Evolutionary conservation across 2,888 invertebrate species (phyloP), one percentile per base, ranked within the genome.

Genomic region (Muschampia plurimacula): DNA sequence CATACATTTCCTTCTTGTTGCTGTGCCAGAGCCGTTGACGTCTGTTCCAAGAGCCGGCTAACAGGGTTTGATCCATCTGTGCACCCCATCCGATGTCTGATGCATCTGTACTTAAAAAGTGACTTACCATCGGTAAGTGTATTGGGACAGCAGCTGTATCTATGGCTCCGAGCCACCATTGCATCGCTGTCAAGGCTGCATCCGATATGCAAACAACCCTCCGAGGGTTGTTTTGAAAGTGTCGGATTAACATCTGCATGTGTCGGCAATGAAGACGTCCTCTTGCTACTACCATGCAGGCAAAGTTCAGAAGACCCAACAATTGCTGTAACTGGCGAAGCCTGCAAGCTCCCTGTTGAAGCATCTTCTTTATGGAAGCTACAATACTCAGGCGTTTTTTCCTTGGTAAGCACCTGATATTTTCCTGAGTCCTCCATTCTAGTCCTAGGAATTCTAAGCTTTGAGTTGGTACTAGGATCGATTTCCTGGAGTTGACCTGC

Each of bases 21-120:
- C 60, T 46, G 62, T 74, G 76, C 69, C 72, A 74, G 5, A 3
- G 8, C 22, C 46, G 65, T 49, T 72, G 72, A 7, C 6, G 5
- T 10, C 7, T 6, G 22, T 41, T 36, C 66, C 66, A 71, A 4
- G 44, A 52, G 13, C 36, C 32, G 3, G 62, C 15, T 13, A 62
- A 3, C 5, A 3, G 3, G 10, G 8, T 62, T 12, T 36, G 36
- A 36, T 73, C 44, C 32, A 76, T 6, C 15, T 74, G 69, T 1
- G 75, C 77, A 57, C 74, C 76, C 76, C 74, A 77, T 0, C 52
- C 76, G 4, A 64, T 9, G 10, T 69, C 77, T 1, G 76, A 73
- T 2, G 78, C 78, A 49, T 78, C 77, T 2, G 78, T 77, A 9
- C 67, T 69, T 28, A 78, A 49, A 15, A 67, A 76, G 22, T 77